These are phyloP conservation scores for Drosophila peninsularis DNA, from an alignment of 2,888 invertebrate species.

Conservation along the genomic window DNA sequence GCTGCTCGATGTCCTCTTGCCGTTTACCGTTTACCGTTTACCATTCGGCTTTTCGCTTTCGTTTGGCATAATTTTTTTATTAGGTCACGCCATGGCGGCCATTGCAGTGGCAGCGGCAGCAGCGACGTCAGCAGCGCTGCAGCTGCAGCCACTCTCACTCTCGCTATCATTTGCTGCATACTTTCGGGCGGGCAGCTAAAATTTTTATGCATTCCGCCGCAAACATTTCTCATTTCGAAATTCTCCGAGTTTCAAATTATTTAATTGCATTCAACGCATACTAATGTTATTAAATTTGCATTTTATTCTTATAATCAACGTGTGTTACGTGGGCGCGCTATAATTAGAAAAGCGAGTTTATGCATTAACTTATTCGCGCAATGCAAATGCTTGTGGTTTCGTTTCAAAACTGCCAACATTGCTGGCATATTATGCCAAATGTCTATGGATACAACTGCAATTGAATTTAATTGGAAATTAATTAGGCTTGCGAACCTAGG, in stretches of 20 bases:
- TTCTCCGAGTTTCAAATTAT: constrained; percentile 59
- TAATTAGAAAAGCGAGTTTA: background rate
- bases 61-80: constrained; percentile 77
- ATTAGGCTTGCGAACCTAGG: no score
- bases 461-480: background rate
- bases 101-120: constrained; percentile 48
- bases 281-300: constrained; percentile 12
- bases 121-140: constrained; percentile 21
- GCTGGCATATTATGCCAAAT: background rate
- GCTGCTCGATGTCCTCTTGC: constrained; percentile 9
- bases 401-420: background rate
- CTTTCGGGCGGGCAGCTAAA: constrained; percentile 42
- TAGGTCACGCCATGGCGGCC: constrained; percentile 67
- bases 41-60: constrained; percentile 65
- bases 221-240: constrained; percentile 42
- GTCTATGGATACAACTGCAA: background rate
- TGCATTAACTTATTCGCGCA: background rate
- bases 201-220: constrained; percentile 33
- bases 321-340: no score
- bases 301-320: constrained; percentile 3
- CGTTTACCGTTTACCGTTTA: constrained; percentile 32
- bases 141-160: constrained; percentile 35
- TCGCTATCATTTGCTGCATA: constrained; percentile 47
- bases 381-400: background rate
- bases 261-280: constrained; percentile 55